Percentiles rank a stretch among this genome's conserved stretches.
Evolutionary conservation across 2,888 invertebrate species (phyloP).

Genomic region (Xestobium rufovillosum): DNA sequence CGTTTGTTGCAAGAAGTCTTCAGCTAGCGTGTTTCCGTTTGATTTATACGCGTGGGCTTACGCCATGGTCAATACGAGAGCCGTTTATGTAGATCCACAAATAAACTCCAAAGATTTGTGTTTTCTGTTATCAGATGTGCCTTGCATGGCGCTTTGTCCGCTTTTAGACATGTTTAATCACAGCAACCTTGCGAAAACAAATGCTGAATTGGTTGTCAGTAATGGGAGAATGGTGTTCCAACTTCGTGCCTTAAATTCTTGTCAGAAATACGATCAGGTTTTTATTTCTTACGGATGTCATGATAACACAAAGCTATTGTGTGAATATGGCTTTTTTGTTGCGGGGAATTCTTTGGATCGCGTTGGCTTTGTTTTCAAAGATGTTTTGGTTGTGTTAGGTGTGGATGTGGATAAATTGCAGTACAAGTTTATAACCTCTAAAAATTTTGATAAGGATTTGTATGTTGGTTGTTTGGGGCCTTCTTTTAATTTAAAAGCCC

Average conservation of each 20-base stretch:
- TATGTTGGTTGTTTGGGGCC: conserved; percentile 55
- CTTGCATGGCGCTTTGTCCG: conserved; percentile 72
- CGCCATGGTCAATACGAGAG: conserved; percentile 77
- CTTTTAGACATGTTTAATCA: conserved; percentile 90
- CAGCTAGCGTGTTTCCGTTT: conserved; percentile 47
- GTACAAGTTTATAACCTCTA: conserved; percentile 56
- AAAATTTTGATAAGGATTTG: conserved; percentile 54
- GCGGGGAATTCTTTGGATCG: conserved; percentile 28
- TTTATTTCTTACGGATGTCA: conserved; percentile 86
- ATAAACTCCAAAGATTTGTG: conserved; percentile 39
- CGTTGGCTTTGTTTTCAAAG: conserved; percentile 23
- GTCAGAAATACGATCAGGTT: conserved; percentile 62
- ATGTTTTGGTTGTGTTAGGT: conserved; percentile 22
- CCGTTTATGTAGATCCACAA: conserved; percentile 62
- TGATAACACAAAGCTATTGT: conserved; percentile 69
- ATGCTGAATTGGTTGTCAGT: conserved; percentile 33
- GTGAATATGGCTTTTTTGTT: conserved; percentile 78
- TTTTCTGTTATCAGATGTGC: conserved; percentile 49
- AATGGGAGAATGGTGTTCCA: conserved; percentile 44
- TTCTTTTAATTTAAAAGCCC: conserved; percentile 56
- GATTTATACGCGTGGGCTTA: conserved; percentile 69
- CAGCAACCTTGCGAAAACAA: conserved; percentile 53
- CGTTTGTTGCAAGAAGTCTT: conserved; percentile 40
- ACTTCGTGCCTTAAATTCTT: conserved; percentile 47
- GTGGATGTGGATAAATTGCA: conserved; percentile 34